phyloP scores from a whole-genome alignment of 1,140 invertebrate genomes.

The Heliconius congener region DNA sequence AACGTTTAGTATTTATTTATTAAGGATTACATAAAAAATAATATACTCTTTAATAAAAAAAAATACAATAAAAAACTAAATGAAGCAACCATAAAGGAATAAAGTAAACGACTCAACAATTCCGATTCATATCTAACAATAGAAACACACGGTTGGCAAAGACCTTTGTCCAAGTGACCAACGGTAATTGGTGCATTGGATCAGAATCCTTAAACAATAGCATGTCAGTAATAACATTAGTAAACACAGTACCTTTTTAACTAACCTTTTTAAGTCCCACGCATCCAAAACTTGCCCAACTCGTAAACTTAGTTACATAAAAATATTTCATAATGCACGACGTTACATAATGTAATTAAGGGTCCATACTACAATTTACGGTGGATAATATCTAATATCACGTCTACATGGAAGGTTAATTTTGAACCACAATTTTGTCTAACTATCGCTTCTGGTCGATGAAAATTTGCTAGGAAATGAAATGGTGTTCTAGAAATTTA shows the following conservation, averaged over 20 bases:
- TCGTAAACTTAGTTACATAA: slow-evolving; percentile 16
- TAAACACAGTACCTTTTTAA: not conserved
- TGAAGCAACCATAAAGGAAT: not conserved
- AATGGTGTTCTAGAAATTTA: not conserved
- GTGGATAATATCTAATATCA: not conserved
- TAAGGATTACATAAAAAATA: too few species aligned
- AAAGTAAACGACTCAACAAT: not conserved
- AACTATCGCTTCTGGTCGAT: not conserved
- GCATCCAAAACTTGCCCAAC: slow-evolving; percentile 1
- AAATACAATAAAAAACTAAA: not conserved
- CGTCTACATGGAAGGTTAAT: not conserved
- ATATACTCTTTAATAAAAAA: too few species aligned
- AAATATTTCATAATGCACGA: slow-evolving; percentile 6
- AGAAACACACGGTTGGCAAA: not conserved
- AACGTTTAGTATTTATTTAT: too few species aligned
- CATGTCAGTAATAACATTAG: not conserved
- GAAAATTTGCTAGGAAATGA: not conserved
- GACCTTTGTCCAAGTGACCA: not conserved
- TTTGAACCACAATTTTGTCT: not conserved
- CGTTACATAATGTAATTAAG: slow-evolving; percentile 15
- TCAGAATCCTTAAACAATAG: not conserved
- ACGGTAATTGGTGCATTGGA: not conserved
- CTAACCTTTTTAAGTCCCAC: slow-evolving; percentile 4
- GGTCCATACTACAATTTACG: not conserved
- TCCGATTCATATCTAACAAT: not conserved